phyloP scores from a whole-genome alignment of 2,113 vertebrate genomes.

The Thinocorus orbignyianus region DNA sequence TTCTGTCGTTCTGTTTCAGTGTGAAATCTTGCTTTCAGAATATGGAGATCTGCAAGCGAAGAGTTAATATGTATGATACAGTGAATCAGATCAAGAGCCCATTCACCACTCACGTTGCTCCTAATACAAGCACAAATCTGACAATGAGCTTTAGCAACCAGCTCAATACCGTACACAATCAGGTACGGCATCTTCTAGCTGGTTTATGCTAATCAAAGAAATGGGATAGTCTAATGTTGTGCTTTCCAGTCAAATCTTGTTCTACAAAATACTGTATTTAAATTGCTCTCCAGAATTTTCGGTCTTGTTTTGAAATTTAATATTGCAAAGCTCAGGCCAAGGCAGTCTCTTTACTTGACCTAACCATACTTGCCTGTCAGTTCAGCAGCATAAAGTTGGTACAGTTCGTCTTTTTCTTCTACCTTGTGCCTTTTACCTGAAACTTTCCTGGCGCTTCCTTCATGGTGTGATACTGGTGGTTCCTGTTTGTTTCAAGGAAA shows the following conservation, averaged over 20 bases:
- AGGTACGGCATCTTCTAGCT: constrained; percentile 75
- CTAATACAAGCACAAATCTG: constrained; percentile 93
- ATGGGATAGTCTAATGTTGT: neutral
- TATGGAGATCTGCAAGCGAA: constrained; percentile 98
- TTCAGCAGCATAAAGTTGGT: neutral
- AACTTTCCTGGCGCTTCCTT: neutral
- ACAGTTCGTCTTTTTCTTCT: neutral
- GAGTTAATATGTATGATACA: constrained; percentile 92
- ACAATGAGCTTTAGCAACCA: constrained; percentile 98
- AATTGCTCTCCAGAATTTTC: neutral
- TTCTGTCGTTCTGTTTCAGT: constrained; percentile 69
- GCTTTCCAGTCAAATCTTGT: neutral
- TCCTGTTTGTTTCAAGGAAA: neutral
- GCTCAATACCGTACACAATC: constrained; percentile 90
- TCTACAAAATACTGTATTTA: neutral
- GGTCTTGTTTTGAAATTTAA: neutral
- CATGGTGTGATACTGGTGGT: neutral
- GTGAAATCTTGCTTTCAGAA: constrained; percentile 99
- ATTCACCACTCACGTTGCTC: constrained; percentile 86
- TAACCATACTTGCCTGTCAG: neutral
- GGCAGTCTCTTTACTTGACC: neutral
- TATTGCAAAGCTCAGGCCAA: neutral
- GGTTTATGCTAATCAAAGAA: neutral
- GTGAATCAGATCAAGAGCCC: constrained; percentile 90
- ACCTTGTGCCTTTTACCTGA: neutral